Percentiles rank a stretch among this genome's conserved stretches.
These are phyloP conservation scores for Blennius ocellaris DNA, from an alignment of 2,113 vertebrate species.

Conservation along the genomic window DNA sequence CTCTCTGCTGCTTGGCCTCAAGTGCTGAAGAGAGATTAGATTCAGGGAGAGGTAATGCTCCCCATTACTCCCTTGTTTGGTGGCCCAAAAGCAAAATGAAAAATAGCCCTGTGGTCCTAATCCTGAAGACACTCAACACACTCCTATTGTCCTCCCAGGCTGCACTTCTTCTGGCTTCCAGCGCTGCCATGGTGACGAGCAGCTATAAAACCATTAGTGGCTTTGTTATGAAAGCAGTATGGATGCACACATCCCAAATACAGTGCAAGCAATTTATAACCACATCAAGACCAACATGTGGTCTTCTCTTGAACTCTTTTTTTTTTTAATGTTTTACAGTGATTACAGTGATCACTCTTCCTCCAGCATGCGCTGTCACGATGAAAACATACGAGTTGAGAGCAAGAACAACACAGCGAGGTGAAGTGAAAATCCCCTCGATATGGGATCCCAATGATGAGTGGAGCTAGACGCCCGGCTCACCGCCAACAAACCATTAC, in stretches of 20 bases:
- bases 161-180: constrained; percentile 81
- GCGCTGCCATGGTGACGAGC: constrained; percentile 85
- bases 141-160: constrained; percentile 82
- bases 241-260: constrained; percentile 47
- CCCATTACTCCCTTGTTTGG: constrained; percentile 85
- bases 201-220: constrained; percentile 75
- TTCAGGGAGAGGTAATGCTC: constrained; percentile 82
- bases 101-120: constrained; percentile 88
- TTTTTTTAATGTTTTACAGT: constrained; percentile 24
- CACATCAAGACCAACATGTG: constrained; percentile 47
- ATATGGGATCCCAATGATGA: constrained; percentile 66
- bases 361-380: constrained; percentile 50
- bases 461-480: constrained; percentile 69
- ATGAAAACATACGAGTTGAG: constrained; percentile 53
- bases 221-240: constrained; percentile 57
- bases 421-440: constrained; percentile 68
- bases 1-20: constrained; percentile 68
- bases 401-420: constrained; percentile 58
- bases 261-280: constrained; percentile 33
- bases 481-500: constrained; percentile 69
- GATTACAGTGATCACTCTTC: constrained; percentile 49
- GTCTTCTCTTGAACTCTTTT: constrained; percentile 48
- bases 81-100: constrained; percentile 88
- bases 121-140: constrained; percentile 86
- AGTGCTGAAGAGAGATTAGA: constrained; percentile 87